phyloP scores from a whole-genome alignment of 2,888 invertebrate genomes.

The Drosophila cracens region DNA sequence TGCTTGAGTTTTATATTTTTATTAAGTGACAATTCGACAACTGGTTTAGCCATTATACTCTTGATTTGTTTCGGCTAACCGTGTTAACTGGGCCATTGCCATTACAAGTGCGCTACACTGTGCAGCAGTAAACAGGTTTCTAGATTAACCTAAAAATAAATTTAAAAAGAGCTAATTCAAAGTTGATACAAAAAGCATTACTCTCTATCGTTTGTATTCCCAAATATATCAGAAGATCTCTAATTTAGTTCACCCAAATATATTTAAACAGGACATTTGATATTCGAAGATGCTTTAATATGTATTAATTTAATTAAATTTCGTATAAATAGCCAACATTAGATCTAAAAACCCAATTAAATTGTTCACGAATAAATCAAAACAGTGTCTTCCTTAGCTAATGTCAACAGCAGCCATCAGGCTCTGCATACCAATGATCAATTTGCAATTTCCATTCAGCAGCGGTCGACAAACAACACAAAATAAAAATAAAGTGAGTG shows the following conservation, averaged over 20 bases:
- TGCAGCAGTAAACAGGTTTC: slow-evolving; percentile 22
- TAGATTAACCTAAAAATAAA: slow-evolving; percentile 1
- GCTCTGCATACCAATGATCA: slow-evolving; percentile 60
- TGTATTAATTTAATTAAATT: background rate
- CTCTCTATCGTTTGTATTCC: background rate
- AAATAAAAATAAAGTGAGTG: slow-evolving; percentile 10
- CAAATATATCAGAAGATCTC: background rate
- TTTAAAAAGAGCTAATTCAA: background rate
- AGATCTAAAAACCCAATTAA: too few relatives aligned
- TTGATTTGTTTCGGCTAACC: background rate
- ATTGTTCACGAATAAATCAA: slow-evolving; percentile 6
- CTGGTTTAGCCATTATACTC: slow-evolving; percentile 24
- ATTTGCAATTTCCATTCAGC: slow-evolving; percentile 50
- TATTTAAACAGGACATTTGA: background rate
- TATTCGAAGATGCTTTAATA: too few relatives aligned
- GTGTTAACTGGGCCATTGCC: slow-evolving; percentile 29
- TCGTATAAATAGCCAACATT: background rate
- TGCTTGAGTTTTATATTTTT: slow-evolving; percentile 49
- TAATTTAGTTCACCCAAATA: background rate
- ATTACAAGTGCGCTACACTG: slow-evolving; percentile 24
- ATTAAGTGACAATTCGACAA: slow-evolving; percentile 66
- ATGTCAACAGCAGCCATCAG: slow-evolving; percentile 49
- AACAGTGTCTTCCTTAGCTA: slow-evolving; percentile 28
- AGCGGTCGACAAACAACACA: slow-evolving; percentile 18
- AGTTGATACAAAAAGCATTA: background rate